phyloP scores from a whole-genome alignment of 2,113 vertebrate species.

The Gopherus flavomarginatus region DNA sequence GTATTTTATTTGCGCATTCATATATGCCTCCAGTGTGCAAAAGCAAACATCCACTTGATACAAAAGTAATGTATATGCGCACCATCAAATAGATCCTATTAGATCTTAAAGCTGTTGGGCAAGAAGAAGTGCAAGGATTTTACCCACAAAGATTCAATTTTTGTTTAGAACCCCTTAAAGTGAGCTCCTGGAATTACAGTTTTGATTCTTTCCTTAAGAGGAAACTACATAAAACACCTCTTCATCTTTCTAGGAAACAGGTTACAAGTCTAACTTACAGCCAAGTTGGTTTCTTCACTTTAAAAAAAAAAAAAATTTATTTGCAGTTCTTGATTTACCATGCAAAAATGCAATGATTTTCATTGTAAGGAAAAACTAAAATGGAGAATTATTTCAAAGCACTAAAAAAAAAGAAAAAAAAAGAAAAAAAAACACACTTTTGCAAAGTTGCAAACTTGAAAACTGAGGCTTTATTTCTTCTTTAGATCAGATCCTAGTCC shows the following conservation, averaged over 20 bases:
- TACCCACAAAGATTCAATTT: neutral
- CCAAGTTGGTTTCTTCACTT: neutral
- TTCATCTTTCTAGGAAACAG: neutral
- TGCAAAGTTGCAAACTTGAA: neutral
- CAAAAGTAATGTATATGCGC: neutral
- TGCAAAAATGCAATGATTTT: neutral
- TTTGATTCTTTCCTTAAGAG: neutral
- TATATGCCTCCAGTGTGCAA: slow-evolving; percentile 26
- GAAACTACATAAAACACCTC: neutral
- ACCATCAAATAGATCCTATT: neutral
- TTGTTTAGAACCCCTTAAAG: neutral
- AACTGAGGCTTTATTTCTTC: neutral
- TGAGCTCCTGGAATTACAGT: neutral
- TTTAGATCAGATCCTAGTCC: neutral
- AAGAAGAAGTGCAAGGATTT: neutral
- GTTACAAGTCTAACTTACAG: neutral
- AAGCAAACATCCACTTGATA: neutral
- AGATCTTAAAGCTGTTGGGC: neutral
- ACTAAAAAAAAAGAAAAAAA: neutral
- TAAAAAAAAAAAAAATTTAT: neutral
- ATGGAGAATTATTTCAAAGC: neutral
- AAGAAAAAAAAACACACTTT: neutral
- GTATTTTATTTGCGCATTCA: slow-evolving; percentile 14
- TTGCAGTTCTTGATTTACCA: neutral
- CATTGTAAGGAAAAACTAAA: neutral